Base-by-base conservation (phyloP, 2,113 vertebrate genomes). In the Tyto alba region DNA sequence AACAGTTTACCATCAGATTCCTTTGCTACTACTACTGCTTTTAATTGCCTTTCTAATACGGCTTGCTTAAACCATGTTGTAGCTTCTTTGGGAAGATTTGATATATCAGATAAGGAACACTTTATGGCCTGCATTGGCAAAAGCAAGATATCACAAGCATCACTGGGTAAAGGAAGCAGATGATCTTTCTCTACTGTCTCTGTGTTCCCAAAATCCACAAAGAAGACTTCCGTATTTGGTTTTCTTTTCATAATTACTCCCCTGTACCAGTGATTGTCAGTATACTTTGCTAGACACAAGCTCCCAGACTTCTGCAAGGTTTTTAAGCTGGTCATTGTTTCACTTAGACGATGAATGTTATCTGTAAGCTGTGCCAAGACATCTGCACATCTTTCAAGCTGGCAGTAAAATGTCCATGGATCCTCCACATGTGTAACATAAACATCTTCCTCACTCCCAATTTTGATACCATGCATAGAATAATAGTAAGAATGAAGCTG, bases 201-300 rank as follows among this genome's bases (percentile, higher is more conserved):
- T 17, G 97, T 98, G 94, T 99, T 98, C 3, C 99, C 99, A 93
- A 99, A 99, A 97, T 99, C 99, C 90, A 99, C 99, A 98, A 99
- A 99, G 64, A 99, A 98, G 32, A 99, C 98, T 55, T 97, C 76
- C 26, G 95, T 90, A 6, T 80, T 96, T 20, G 98, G 98, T 4
- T 98, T 95, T 92, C 93, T 96, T 81, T 98, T 97, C 53, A 82
- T 97, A 77, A 99, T 97, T 52, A 98, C 90, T 34, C 98, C 99
- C 74, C 99, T 98, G 45, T 99, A 99, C 99, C 99, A 99, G 34
- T 98, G 96, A 48, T 98, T 97, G 85, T 99, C 99, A 7, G 95
- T 98, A 78, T 99, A 99, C 88, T 97, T 99, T 15, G 99, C 99
- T 96, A 99, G 99, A 93, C 99, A 99, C 95, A 99, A 88, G 16